These are phyloP conservation scores for Pseudeuparius sepicola DNA, from an alignment of 2,888 invertebrate genomes.

Conservation along the genomic window DNA sequence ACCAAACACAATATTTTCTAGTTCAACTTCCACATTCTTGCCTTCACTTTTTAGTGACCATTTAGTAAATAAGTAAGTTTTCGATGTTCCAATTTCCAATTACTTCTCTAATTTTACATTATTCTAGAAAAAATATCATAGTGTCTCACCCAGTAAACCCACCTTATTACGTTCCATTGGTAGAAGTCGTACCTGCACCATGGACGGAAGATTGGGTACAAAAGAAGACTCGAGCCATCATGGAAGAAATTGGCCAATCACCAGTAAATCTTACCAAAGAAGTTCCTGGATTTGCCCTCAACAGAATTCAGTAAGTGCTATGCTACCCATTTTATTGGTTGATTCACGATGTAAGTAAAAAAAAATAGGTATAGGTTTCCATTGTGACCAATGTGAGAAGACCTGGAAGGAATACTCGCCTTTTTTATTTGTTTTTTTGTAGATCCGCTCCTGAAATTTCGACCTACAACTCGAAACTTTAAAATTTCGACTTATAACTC, in stretches of 20 bases:
- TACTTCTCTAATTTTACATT: too few relatives aligned
- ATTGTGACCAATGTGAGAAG: too few relatives aligned
- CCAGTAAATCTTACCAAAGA: conserved; percentile 81
- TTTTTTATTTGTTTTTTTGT: too few relatives aligned
- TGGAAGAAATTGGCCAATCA: conserved; percentile 84
- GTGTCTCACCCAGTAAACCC: conserved; percentile 95
- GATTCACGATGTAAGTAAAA: too few relatives aligned
- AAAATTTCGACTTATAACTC: too few relatives aligned
- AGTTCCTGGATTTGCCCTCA: conserved; percentile 86
- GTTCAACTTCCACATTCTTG: conserved; percentile 87
- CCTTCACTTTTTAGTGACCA: conserved; percentile 80
- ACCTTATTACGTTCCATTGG: conserved; percentile 89
- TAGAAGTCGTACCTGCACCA: conserved; percentile 89
- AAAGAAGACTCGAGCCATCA: conserved; percentile 60
- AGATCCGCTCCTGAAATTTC: too few relatives aligned
- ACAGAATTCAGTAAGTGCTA: conserved; percentile 72
- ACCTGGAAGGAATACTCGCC: too few relatives aligned
- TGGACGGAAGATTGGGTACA: conserved; percentile 79
- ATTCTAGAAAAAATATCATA: conserved; percentile 49
- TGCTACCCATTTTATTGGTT: conserved; percentile 1
- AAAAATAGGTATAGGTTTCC: too few relatives aligned
- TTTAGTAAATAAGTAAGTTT: conserved; percentile 53
- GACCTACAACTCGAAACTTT: too few relatives aligned
- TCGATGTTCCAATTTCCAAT: background rate
- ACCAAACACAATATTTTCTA: conserved; percentile 72